Conservation (phyloP, 1,140 invertebrate genomes). For the Drosophila bipectinata region DNA sequence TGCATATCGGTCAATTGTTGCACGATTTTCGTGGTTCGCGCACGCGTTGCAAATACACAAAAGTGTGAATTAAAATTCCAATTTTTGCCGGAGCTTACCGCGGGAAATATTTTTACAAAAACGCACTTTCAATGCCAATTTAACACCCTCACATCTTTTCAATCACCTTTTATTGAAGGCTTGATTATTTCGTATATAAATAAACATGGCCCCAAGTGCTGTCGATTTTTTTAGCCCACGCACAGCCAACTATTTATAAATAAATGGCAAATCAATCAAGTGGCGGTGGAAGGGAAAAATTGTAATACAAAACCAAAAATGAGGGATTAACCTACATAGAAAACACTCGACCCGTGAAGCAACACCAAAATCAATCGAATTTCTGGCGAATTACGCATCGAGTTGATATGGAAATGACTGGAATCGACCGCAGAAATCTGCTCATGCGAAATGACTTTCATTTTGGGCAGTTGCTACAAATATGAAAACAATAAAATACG, state of each 20-base stretch:
- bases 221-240: constrained; percentile 33
- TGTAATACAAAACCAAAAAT: constrained; percentile 70
- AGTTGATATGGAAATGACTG: constrained; percentile 54
- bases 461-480: constrained; percentile 49
- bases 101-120: constrained; percentile 20
- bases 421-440: constrained; percentile 43
- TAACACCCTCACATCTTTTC: constrained; percentile 43
- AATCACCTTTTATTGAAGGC: constrained; percentile 15
- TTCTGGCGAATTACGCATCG: constrained; percentile 59
- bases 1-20: constrained; percentile 79
- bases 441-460: constrained; percentile 56
- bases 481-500: constrained; percentile 18
- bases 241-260: constrained; percentile 66
- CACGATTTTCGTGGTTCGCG: constrained; percentile 58
- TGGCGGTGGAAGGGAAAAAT: constrained; percentile 19
- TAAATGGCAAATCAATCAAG: constrained; percentile 60
- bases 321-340: constrained; percentile 72
- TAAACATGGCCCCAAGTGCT: constrained; percentile 26
- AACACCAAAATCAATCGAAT: constrained; percentile 18
- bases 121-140: constrained; percentile 62
- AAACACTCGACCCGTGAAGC: constrained; percentile 17
- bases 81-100: constrained; percentile 29
- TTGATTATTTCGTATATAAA: constrained; percentile 27
- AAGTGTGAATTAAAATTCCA: constrained; percentile 44
- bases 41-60: constrained; percentile 66